Base-by-base conservation (phyloP, 2,888 invertebrate species). In the Aleiodes testaceus region DNA sequence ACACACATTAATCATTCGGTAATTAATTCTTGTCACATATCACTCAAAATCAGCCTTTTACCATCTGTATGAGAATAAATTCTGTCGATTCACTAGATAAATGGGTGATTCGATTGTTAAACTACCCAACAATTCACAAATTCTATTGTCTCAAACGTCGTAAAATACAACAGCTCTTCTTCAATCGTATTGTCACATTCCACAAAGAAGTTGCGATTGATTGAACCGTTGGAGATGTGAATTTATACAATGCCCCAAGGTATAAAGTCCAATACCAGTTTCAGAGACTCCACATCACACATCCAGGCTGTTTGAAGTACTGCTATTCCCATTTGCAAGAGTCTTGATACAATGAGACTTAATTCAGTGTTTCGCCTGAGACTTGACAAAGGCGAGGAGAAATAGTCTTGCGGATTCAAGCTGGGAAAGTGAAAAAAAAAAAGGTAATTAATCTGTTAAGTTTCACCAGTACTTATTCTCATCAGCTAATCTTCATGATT, bases 141-240 rank as follows among this genome's bases (percentile, higher is more conserved):
- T 63, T 63, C 61, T 42, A 63, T 63, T 63, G 61, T 12, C 61
- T 11, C 18, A 18, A 44, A 63, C 45, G 61, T 63, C 61, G 61
- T 45, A 18, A n/a, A 11, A 42, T 44, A 20, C 44, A 18, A 42
- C 42, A 36, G 44, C 36, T 14, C 44, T 44, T 55, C 36, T 30
- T 14, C 14, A 55, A 14, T 30, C 26, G 55, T 22, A 12, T 30
- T 55, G 26, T 14, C 1, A 55, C 55, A 55, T 55, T 55, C 55
- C 14, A 55, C 30, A 30, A 22, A 36, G 53, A 11, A 30, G 14
- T 26, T 55, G n/a, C 16, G 22, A 55, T 30, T 55, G 36, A 55
- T 36, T 36, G 36, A 36, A 11, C 2, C 26, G 36, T 55, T 22
- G 30, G 36, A 55, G 36, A 11, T 9, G 55, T 55, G 20, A 53